Evolutionary conservation across 35 echinoderm and acorn worm genomes (phyloP).

Genomic region (Heliocidaris erythrogramma): DNA sequence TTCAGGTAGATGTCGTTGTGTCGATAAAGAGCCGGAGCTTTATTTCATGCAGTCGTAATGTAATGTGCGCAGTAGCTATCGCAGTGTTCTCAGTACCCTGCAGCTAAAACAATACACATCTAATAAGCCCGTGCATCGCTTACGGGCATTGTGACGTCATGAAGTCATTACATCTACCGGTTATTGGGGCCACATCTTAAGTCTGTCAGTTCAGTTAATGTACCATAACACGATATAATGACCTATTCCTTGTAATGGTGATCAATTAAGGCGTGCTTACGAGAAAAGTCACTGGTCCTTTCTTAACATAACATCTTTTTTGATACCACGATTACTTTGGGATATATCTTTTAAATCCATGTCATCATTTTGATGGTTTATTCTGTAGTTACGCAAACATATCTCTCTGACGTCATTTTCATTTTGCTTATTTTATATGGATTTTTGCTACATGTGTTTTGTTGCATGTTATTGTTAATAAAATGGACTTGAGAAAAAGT

Average conservation of each 20-base stretch:
- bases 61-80: not conserved
- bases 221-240: not conserved
- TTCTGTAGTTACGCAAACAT: not conserved
- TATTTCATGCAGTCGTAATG: too few species aligned
- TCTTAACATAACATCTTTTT: not conserved
- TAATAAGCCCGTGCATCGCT: not conserved
- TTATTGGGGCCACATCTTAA: not conserved
- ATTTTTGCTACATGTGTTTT: too few species aligned
- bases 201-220: not conserved
- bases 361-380: not conserved
- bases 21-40: not conserved
- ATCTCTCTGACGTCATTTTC: not conserved
- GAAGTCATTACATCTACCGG: not conserved
- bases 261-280: not conserved
- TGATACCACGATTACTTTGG: not conserved
- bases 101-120: not conserved
- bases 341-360: too few species aligned
- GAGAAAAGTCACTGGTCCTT: not conserved
- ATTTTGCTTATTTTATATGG: not conserved
- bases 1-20: not conserved
- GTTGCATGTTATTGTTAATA: too few species aligned
- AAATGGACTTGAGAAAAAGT: too few species aligned
- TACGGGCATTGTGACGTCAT: not conserved
- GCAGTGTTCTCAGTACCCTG: not conserved
- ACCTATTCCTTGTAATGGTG: not conserved